These are phyloP conservation scores for Ammodramus savannarum DNA, from an alignment of 2,113 vertebrate species.

Conservation along the genomic window DNA sequence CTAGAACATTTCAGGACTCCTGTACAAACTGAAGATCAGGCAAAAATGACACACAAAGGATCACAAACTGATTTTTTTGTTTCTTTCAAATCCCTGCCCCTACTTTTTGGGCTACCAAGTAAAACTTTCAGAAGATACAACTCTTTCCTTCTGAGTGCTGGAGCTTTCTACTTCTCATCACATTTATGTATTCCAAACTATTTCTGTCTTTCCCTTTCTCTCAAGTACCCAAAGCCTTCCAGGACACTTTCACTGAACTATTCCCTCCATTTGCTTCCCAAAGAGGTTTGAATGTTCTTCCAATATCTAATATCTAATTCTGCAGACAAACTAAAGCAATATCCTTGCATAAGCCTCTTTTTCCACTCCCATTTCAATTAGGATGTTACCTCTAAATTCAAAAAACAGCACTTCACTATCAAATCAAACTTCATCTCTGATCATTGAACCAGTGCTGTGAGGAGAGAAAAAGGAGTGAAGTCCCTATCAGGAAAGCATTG, in stretches of 20 bases:
- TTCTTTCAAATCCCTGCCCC: neutral
- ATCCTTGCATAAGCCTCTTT: neutral
- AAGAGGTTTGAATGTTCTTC: neutral
- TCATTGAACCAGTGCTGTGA: neutral
- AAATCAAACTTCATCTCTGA: neutral
- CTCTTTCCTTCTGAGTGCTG: neutral
- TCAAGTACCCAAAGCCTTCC: neutral
- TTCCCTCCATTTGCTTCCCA: neutral
- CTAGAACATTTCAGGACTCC: neutral
- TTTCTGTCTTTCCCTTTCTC: neutral
- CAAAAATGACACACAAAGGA: neutral
- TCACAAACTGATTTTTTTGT: neutral
- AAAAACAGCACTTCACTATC: neutral
- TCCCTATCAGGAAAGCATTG: neutral
- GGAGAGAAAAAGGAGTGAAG: neutral
- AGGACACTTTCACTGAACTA: neutral
- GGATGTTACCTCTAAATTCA: neutral
- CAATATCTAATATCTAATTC: neutral
- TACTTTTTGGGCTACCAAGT: neutral
- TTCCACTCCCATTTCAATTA: neutral
- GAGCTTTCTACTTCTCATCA: neutral
- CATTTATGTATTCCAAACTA: neutral
- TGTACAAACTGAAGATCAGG: neutral
- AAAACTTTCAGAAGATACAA: neutral
- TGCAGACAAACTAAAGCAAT: neutral